These are phyloP conservation scores for Torymus aiolomorphi DNA, from an alignment of 2,888 invertebrate genomes.

Conservation along the genomic window DNA sequence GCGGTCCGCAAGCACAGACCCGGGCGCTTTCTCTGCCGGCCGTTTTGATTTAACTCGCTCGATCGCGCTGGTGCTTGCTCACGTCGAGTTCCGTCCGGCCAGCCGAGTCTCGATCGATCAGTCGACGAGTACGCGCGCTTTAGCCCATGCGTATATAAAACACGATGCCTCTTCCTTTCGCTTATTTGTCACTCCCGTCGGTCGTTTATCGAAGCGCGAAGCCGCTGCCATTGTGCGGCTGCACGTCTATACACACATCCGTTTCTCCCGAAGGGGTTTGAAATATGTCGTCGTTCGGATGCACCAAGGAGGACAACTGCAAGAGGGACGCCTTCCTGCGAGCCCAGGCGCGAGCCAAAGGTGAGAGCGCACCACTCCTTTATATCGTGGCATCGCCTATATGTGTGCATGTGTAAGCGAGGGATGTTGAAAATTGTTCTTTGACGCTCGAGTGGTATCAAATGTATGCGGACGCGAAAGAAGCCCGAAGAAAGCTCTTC, in stretches of 20 bases:
- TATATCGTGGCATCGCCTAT: background rate
- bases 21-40: too few species aligned
- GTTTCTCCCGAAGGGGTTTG: background rate
- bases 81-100: background rate
- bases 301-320: conserved; percentile 65
- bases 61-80: too few species aligned
- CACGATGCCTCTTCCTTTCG: background rate
- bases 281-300: conserved; percentile 36
- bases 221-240: too few species aligned
- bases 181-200: background rate
- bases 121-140: too few species aligned
- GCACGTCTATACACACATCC: too few species aligned
- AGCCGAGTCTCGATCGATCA: too few species aligned
- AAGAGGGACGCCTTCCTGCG: conserved; percentile 61
- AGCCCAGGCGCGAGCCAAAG: conserved; percentile 54
- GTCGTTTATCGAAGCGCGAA: conserved; percentile 2
- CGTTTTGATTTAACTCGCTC: too few species aligned
- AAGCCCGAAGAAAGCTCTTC: conserved; percentile 7
- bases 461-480: background rate
- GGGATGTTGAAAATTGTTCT: background rate
- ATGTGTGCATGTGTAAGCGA: background rate
- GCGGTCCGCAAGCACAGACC: too few species aligned
- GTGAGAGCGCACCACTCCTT: background rate
- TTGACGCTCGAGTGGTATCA: background rate
- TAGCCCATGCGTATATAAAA: background rate